Base-by-base conservation (phyloP, 2,888 invertebrate species). In the Diarsia dahlii region DNA sequence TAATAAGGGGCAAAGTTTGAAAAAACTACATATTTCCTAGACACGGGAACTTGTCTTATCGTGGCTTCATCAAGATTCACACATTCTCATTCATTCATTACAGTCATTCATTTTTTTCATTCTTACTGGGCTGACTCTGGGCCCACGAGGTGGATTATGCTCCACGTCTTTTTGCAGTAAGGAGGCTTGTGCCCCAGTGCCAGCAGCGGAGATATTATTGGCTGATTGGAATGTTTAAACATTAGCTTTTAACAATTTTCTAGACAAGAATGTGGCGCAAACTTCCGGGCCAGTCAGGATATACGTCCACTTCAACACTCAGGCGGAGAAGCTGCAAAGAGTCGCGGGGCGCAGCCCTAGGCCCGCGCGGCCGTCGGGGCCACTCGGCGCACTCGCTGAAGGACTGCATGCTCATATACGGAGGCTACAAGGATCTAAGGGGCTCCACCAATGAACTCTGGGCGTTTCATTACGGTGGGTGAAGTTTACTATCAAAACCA, bases 381-480 rank as follows among this genome's bases (percentile, higher is more conserved):
- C 99, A 99, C 95, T 97, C 98, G 0, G 98, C 99, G 23, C 97
- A 98, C 77, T 97, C 98, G 65, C 98, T 98, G 90, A 97, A 97
- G 80, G 98, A 98, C 85, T 97, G 97, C 86, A 98, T 99, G 97
- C 97, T 98, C 80, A 97, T 99, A 84, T 99, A 98, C 93, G 99
- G 99, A 9, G 99, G 99, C 8, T 99, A 98, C 94, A 98, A 98
- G 91, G 99, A 99, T 92, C 95, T 99, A 80, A 97, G 98, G 74
- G 99, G 99, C 12, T 98, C 99, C 63, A 98, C 98, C 28, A 97
- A 98, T 71, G 99, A 99, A 92, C 95, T 99, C 9, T 99, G 99
- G 99, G 98, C 98, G 4, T 99, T 98, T 91, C 98, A 98, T 93
- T 98, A 98, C 86, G 98, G 99, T 98, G 94, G 89, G 89, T 66